Base-by-base conservation (phyloP, 2,113 vertebrate species). In the Labeo catla region DNA sequence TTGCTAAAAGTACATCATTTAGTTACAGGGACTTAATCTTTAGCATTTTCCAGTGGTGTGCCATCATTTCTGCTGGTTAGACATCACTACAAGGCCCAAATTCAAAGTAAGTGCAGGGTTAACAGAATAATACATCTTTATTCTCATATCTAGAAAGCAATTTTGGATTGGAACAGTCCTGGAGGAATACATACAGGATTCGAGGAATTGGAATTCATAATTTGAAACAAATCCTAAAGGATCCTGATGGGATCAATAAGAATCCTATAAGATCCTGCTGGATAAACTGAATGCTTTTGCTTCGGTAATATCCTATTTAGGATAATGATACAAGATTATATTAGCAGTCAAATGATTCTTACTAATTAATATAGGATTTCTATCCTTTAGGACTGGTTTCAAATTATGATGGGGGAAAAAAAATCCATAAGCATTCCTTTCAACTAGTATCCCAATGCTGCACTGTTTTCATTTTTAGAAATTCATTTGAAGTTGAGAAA, bases 71-170 rank as follows among this genome's bases (percentile, higher is more conserved):
- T 61, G 57, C 57, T 4, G 57, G 54, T 59, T 21, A 19, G 0
- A 57, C 16, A 57, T 6, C 15, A 57, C 16, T 54, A 54, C 52
- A 6, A 19, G 19, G 19, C 54, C 16, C 19, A 59, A 59, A 59
- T 21, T 2, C 54, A 9, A 8, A 59, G 8, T 59, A 59, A 59
- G 19, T 59, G 68, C 68, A 43, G 16, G 1, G 16, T 66, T 21
- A 74, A 36, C 19, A 4, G 9, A 63, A 6, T 39, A 21, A 63
- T 4, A 45, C 45, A 23, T 0, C 12, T 49, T 59, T 19, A 45
- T 83, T 45, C 45, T 76, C n/a, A 76, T 49, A 23, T 23, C n/a
- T 49, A 76, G 45, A 74, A 11, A 47, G n/a, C 45, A 49, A 76
- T 49, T 49, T 61, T 3, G 21, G 19, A 61, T n/a, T n/a, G 2